phyloP scores from a whole-genome alignment of 1,140 invertebrate genomes.

The Drosophila burlai region DNA sequence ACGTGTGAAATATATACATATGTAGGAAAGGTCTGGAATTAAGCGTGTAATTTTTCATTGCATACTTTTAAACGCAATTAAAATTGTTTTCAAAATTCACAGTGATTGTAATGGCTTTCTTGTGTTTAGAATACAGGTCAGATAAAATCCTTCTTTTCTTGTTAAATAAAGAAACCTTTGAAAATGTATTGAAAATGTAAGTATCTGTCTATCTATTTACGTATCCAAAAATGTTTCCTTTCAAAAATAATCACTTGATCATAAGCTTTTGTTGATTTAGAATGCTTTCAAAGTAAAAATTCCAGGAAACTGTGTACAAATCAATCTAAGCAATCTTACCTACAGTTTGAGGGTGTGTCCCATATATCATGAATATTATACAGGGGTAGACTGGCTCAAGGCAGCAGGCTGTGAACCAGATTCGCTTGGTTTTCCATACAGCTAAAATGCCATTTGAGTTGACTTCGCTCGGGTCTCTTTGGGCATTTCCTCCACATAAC shows the following conservation, averaged over 20 bases:
- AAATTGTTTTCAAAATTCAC: not conserved
- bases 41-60: not conserved
- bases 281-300: not conserved
- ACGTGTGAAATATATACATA: not conserved
- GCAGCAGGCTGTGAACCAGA: constrained; percentile 45
- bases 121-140: too few relatives aligned
- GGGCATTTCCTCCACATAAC: constrained; percentile 34
- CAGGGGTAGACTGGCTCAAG: constrained; percentile 39
- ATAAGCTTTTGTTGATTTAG: not conserved
- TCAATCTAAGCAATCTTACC: not conserved
- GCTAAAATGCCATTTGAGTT: constrained; percentile 54
- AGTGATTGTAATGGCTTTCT: too few relatives aligned
- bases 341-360: constrained; percentile 5
- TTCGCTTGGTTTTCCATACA: constrained; percentile 21
- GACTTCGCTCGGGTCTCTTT: constrained; percentile 25
- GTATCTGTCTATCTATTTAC: not conserved
- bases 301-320: not conserved
- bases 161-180: not conserved
- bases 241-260: not conserved
- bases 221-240: not conserved
- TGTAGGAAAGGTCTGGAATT: rapidly evolving
- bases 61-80: not conserved
- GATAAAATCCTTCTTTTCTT: not conserved
- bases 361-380: constrained; percentile 1
- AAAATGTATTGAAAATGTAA: not conserved